A percentile compares a stretch with the other conserved stretches of the same genome.
These are phyloP conservation scores for Perca fluviatilis DNA, from an alignment of 2,113 vertebrate genomes.

Conservation along the genomic window DNA sequence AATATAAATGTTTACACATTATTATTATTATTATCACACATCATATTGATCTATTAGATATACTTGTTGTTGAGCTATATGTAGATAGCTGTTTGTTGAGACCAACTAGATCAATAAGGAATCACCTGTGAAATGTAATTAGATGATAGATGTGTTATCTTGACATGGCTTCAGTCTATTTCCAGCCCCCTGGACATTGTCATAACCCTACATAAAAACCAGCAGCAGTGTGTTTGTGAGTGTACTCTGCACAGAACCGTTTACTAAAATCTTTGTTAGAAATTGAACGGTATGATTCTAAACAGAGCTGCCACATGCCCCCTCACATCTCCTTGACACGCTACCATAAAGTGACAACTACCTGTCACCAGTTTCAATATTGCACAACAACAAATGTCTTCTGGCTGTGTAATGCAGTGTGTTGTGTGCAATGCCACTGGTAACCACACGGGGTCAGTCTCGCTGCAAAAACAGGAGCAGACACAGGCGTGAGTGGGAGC, in stretches of 20 bases:
- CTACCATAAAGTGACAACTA: conserved; percentile 25
- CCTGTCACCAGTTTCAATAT: conserved; percentile 29
- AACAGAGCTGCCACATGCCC: conserved; percentile 12
- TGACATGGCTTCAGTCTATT: background rate
- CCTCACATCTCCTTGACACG: conserved; percentile 6
- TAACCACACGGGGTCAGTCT: conserved; percentile 77
- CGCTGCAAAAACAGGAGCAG: conserved; percentile 33
- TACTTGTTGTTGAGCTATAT: background rate
- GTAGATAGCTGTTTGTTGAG: no score
- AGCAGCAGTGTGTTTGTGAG: conserved; percentile 2
- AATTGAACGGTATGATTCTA: background rate
- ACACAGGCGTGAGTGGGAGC: background rate
- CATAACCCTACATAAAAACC: background rate
- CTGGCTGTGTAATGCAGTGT: no score
- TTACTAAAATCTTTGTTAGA: conserved; percentile 23
- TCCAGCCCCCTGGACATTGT: background rate
- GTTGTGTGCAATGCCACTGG: background rate
- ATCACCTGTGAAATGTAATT: background rate
- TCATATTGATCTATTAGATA: background rate
- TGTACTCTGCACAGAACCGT: background rate
- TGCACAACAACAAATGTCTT: background rate
- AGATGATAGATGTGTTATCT: background rate
- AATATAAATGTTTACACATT: background rate
- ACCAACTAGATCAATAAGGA: background rate
- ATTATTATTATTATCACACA: background rate